Evolutionary conservation across 2,797 vertebrate species (phyloP).

Genomic region (Gallinago nigripennis): DNA sequence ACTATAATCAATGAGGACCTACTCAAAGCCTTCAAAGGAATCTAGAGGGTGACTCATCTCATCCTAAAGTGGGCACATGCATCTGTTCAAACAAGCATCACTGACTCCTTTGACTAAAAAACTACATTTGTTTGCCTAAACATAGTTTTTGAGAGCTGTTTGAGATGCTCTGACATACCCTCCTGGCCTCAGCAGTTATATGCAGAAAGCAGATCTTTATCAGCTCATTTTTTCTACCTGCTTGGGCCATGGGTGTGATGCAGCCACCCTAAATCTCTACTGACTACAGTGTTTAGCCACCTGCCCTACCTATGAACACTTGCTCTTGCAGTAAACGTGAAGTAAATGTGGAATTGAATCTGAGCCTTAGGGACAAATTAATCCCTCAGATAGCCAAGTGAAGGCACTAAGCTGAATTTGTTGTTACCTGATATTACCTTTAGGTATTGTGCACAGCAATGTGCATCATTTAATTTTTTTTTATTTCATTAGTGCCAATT

Average conservation of each 20-base stretch:
- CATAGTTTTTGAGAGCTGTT: background rate
- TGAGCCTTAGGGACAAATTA: background rate
- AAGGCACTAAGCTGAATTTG: background rate
- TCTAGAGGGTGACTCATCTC: background rate
- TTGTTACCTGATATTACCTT: background rate
- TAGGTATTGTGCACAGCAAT: background rate
- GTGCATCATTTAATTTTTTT: background rate
- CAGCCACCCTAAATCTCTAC: background rate
- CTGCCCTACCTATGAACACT: background rate
- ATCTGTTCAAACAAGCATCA: background rate
- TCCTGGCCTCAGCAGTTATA: background rate
- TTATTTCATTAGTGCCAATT: background rate
- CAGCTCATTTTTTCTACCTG: background rate
- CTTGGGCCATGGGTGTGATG: background rate
- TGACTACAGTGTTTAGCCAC: background rate
- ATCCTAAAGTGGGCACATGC: fast-evolving
- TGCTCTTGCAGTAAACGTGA: background rate
- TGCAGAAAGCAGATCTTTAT: background rate
- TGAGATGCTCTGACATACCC: background rate
- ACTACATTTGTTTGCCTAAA: background rate
- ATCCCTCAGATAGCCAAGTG: background rate
- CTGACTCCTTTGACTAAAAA: background rate
- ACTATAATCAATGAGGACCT: fast-evolving
- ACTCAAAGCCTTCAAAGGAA: background rate
- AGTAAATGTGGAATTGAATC: background rate